Evolutionary conservation across 2,113 vertebrate genomes (phyloP).

Genomic region (Phoxinus phoxinus): DNA sequence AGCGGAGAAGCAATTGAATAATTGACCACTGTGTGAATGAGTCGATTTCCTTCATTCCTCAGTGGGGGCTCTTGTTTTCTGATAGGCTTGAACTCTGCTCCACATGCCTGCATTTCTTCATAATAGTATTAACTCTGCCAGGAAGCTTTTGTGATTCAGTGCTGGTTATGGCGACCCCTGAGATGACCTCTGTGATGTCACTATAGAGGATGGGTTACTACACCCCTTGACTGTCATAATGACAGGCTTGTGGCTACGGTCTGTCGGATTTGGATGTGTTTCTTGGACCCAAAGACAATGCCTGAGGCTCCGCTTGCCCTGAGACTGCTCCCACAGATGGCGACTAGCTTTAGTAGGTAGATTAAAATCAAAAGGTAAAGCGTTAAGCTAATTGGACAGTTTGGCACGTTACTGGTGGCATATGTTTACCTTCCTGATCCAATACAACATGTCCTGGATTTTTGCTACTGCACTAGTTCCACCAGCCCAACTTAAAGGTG

Average conservation of each 20-base stretch:
- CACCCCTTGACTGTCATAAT: constrained; percentile 8
- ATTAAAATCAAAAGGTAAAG: constrained; percentile 66
- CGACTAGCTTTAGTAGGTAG: constrained; percentile 59
- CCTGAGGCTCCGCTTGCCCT: constrained; percentile 54
- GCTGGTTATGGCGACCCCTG: constrained; percentile 58
- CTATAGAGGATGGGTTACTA: constrained; percentile 15
- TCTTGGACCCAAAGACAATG: constrained; percentile 28
- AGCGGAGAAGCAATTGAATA: constrained; percentile 69
- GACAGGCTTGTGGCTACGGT: constrained; percentile 24
- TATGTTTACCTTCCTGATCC: constrained; percentile 57
- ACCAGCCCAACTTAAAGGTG: neutral
- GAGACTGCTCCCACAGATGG: constrained; percentile 59
- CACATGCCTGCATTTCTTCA: constrained; percentile 50
- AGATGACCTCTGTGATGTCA: constrained; percentile 63
- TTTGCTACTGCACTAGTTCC: constrained; percentile 43
- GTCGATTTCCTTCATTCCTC: constrained; percentile 64
- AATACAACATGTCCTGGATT: constrained; percentile 61
- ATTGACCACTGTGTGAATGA: constrained; percentile 66
- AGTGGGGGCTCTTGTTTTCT: constrained; percentile 56
- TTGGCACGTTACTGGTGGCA: constrained; percentile 53
- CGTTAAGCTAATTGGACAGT: constrained; percentile 64
- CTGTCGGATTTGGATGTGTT: constrained; percentile 20
- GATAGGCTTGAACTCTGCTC: constrained; percentile 61
- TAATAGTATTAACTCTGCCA: constrained; percentile 69
- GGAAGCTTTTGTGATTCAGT: constrained; percentile 55